Evolutionary conservation across 1,140 invertebrate species (phyloP).

Genomic region (Goniozus legneri): DNA sequence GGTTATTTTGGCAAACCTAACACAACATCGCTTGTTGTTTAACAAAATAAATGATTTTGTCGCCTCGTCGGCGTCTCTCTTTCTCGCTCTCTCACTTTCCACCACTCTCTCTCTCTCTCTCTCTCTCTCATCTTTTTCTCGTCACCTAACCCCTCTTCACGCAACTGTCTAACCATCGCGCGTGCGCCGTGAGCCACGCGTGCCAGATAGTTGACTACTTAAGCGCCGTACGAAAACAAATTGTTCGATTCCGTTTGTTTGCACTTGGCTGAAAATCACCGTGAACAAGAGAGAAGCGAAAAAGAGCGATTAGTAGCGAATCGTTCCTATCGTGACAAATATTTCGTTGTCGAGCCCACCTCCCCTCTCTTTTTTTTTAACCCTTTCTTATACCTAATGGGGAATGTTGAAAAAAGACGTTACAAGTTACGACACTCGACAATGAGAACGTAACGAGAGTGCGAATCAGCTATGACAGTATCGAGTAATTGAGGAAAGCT

Average conservation of each 20-base stretch:
- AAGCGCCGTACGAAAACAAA: slow-evolving; percentile 31
- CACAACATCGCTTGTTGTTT: slow-evolving; percentile 48
- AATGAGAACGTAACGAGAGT: too few relatives aligned
- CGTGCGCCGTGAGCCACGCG: slow-evolving; percentile 17
- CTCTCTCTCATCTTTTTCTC: background rate
- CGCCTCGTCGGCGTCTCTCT: slow-evolving; percentile 19
- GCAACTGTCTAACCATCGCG: background rate
- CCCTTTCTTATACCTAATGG: too few relatives aligned
- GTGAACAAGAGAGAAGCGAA: background rate
- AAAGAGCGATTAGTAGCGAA: too few relatives aligned
- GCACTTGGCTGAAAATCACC: slow-evolving; percentile 14
- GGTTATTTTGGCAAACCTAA: slow-evolving; percentile 51
- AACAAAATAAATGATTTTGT: slow-evolving; percentile 51
- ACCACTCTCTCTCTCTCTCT: slow-evolving; percentile 4
- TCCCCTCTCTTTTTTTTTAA: too few relatives aligned
- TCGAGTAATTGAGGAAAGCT: too few relatives aligned
- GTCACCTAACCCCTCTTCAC: background rate
- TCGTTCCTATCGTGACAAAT: too few relatives aligned
- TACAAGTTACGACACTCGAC: too few relatives aligned
- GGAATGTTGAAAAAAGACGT: too few relatives aligned
- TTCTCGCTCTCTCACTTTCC: slow-evolving; percentile 1
- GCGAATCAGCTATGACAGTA: too few relatives aligned
- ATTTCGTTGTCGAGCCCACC: too few relatives aligned
- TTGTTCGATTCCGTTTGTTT: slow-evolving; percentile 32
- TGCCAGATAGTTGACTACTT: slow-evolving; percentile 30